Percentiles rank a stretch among this genome's conserved stretches.
Conservation (phyloP, 2,797 vertebrate genomes). For the Eospalax fontanierii region DNA sequence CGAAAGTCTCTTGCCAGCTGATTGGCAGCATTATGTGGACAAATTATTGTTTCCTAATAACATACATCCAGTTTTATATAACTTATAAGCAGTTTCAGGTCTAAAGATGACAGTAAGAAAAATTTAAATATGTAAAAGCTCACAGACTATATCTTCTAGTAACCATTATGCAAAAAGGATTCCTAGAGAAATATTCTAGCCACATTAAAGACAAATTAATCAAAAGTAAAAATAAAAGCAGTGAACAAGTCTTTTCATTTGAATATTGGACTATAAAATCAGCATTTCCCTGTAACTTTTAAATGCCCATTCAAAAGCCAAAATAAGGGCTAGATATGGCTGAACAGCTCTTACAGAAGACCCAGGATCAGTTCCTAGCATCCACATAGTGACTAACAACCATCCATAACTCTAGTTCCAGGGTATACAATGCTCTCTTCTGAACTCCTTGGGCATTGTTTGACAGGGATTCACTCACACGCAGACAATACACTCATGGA, state of each 20-base stretch:
- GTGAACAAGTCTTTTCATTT: not conserved
- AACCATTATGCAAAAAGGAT: not conserved
- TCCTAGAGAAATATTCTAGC: not conserved
- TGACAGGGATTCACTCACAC: too few relatives aligned
- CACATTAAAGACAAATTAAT: slow-evolving; percentile 43
- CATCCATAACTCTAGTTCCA: too few relatives aligned
- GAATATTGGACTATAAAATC: not conserved
- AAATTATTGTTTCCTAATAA: not conserved
- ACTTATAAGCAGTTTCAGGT: not conserved
- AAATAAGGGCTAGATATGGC: too few relatives aligned
- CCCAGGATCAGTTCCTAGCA: too few relatives aligned
- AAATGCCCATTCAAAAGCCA: not conserved
- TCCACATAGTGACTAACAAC: too few relatives aligned
- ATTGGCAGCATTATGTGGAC: not conserved
- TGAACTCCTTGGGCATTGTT: too few relatives aligned
- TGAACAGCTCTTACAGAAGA: too few relatives aligned
- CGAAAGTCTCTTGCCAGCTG: not conserved
- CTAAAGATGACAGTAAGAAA: not conserved
- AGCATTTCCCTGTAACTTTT: not conserved
- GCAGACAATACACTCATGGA: too few relatives aligned
- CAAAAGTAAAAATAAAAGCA: slow-evolving; percentile 49
- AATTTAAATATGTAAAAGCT: slow-evolving; percentile 20
- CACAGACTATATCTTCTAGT: not conserved
- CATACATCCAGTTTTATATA: not conserved
- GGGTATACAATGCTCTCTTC: too few relatives aligned